Evolutionary conservation across 1,140 invertebrate genomes (phyloP), one percentile per base, ranked within the genome.

Genomic region (Bombus ignitus): DNA sequence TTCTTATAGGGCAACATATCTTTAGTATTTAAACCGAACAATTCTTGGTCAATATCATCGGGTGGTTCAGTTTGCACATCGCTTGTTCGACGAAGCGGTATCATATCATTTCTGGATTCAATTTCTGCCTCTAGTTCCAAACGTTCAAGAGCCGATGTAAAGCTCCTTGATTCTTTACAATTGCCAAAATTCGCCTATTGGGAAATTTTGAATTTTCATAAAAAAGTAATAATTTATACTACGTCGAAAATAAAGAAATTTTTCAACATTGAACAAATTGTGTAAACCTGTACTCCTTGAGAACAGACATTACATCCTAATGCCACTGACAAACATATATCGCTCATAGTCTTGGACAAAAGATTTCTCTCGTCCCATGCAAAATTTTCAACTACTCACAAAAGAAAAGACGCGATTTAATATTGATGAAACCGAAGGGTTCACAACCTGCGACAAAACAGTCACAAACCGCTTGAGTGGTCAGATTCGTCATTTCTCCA

Each of bases 1-100:
- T 93, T 70, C 81, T 89, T 85, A 8, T 93, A 91, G 0, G 93
- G 89, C 10, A 92, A 88, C 39, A 92, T 92, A 84, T 95, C 93
- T 86, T 92, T 90, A 62, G 92, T 94, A 85, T 92, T 92, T 66
- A 94, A 90, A 42, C 82, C 85, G 62, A 10, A 68, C 39, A 47
- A 70, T 73, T 88, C 83, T 12, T 85, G 76, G 13, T 91, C 77
- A 32, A 87, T 70, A 80, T 93, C 89, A 13, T 91, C 87, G 42
- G 82, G 90, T 42, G 80, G 89, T 86, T 93, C 93, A 2, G 90
- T 93, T 82, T 92, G 90, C 6, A 83, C 87, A n/a, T 92, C 90
- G 73, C 88, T 92, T 42, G 90, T 92, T 65, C 84, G 87, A n/a
- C 82, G 85, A 53, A 83, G 70, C 66, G 88, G 62, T 84, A 85